phyloP scores from a whole-genome alignment of 2,113 vertebrate genomes.

The Chaetura pelagica region DNA sequence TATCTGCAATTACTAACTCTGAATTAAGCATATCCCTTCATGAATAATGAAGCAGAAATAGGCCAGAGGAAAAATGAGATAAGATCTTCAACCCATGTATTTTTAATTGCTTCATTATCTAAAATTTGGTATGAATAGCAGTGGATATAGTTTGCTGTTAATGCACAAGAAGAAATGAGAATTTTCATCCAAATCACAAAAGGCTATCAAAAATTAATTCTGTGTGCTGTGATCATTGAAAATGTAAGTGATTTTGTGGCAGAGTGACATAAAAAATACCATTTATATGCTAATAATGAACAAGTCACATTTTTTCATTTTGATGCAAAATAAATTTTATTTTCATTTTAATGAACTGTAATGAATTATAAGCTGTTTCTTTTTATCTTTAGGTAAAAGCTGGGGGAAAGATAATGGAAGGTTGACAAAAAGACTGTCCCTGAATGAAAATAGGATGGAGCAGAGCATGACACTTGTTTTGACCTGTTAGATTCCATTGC shows the following conservation, averaged over 20 bases:
- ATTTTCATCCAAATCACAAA: constrained; percentile 86
- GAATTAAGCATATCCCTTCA: constrained; percentile 85
- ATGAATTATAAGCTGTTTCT: constrained; percentile 77
- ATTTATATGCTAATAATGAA: constrained; percentile 90
- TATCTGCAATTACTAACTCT: constrained; percentile 84
- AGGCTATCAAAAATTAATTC: constrained; percentile 89
- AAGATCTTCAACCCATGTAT: constrained; percentile 86
- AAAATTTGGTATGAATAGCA: constrained; percentile 83
- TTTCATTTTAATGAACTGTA: constrained; percentile 82
- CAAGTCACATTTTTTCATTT: constrained; percentile 76
- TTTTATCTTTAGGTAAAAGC: constrained; percentile 72
- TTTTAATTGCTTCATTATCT: constrained; percentile 90
- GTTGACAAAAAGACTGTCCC: constrained; percentile 14
- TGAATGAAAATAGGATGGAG: neutral
- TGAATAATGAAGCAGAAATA: constrained; percentile 84
- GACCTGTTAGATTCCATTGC: neutral
- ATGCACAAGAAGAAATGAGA: constrained; percentile 81
- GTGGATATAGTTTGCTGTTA: constrained; percentile 82
- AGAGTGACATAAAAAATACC: constrained; percentile 80
- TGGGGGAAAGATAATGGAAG: constrained; percentile 42
- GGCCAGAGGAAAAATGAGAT: constrained; percentile 83
- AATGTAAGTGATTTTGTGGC: constrained; percentile 83
- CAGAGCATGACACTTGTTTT: neutral
- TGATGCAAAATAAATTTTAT: constrained; percentile 83
- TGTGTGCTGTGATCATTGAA: constrained; percentile 83